Conservation (phyloP, 1,140 invertebrate species). For the Ceratina japonica region DNA sequence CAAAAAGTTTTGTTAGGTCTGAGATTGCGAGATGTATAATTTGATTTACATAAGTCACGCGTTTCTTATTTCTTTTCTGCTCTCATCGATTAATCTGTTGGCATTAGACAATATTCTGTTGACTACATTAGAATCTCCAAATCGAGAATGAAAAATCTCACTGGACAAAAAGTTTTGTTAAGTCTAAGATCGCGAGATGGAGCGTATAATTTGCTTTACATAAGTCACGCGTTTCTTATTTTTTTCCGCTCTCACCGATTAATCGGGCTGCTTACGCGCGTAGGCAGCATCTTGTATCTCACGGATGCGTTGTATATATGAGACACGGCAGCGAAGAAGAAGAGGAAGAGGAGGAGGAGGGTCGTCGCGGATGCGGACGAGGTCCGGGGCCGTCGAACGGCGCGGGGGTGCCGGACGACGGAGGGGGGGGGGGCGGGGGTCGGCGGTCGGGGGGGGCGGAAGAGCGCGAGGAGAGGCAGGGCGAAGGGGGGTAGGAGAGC, state of each 20-base stretch:
- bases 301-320: conserved; percentile 65
- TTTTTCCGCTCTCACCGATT: conserved; percentile 42
- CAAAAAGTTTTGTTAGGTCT: too few relatives aligned
- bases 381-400: conserved; percentile 57
- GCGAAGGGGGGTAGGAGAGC: conserved; percentile 73
- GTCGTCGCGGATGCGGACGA: conserved; percentile 44
- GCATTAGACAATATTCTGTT: too few relatives aligned
- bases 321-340: conserved; percentile 68
- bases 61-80: too few relatives aligned
- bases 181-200: too few relatives aligned
- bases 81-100: too few relatives aligned
- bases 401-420: conserved; percentile 56
- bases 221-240: too few relatives aligned
- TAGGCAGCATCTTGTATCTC: conserved; percentile 58
- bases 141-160: too few relatives aligned
- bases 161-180: too few relatives aligned
- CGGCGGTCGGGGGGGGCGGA: conserved; percentile 47
- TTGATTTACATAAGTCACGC: too few relatives aligned
- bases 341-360: conserved; percentile 47
- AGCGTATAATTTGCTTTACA: too few relatives aligned
- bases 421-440: conserved; percentile 37
- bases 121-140: too few relatives aligned
- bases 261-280: conserved; percentile 47
- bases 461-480: conserved; percentile 46
- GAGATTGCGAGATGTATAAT: too few relatives aligned